Evolutionary conservation across 2,888 invertebrate species (phyloP), one percentile per base, ranked within the genome.

Genomic region (Melanotus villosus): DNA sequence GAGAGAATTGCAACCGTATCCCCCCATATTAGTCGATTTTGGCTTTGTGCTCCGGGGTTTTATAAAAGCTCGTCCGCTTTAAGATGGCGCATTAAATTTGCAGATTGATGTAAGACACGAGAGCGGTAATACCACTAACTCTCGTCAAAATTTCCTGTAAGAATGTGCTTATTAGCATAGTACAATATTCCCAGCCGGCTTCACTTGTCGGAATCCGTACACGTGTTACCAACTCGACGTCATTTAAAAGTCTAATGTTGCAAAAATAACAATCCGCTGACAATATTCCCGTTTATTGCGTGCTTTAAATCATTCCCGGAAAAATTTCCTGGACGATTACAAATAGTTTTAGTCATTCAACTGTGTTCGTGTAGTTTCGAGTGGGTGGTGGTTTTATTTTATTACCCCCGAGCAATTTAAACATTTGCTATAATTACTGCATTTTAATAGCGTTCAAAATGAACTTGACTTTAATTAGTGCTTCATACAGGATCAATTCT

Each of bases 241-340:
- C 67, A 72, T 72, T 72, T 72, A 70, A 70, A 72, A 72, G 64
- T 72, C 64, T 72, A 72, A 72, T 70, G 64, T 57, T 56, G 54
- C 59, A 64, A 70, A 72, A 72, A 70, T 72, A 70, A 47, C 68
- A 59, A 64, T 65, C 21, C 43, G 12, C 30, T 36, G 57, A 62
- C 66, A 70, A 62, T 66, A 34, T 16, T 62, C 47, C 7, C 18
- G 19, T 36, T 62, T 62, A 62, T 52, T 36, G 52, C 62, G 36
- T 30, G 18, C 36, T 60, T 19, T 47, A 21, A 45, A 60, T 60
- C 32, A 47, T 32, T 60, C 12, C 30, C 16, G 26, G 18, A 10
- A 58, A n/a, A 12, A 26, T 32, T 32, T 30, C 1, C 23, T 16
- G 32, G 16, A 32, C 16, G 12, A 19, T 7, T 32, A 9, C 12